Base-by-base conservation (phyloP, 92 coral and sea anemone species). In the Ricordea florida region DNA sequence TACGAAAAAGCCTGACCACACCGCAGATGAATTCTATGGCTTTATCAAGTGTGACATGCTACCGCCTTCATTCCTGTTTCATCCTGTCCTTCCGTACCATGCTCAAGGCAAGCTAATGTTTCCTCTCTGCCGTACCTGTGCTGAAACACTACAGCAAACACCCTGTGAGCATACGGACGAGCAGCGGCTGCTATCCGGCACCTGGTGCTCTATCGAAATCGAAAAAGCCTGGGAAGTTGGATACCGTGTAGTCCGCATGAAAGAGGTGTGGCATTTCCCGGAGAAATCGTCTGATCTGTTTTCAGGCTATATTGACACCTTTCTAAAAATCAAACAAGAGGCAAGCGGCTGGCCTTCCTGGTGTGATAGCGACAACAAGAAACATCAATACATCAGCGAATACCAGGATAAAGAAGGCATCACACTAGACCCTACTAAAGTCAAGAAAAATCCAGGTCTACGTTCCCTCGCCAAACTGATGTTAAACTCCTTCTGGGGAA, bases 381-480 rank as follows among this genome's bases (percentile, higher is more conserved):
- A 48, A 13, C 37, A 43, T 13, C 37, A 5, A 2, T 14, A 40
- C 10, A 20, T 64, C 17, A 20, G 25, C 16, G 36, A 28, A 7
- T 64, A 18, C 20, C 5, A 41, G 5, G 18, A 22, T 11, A 14
- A 33, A 5, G 57, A 64, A 43, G 56, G 56, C 16, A 64, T 64
- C 29, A 25, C 1, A 1, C 0, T 64, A 17, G 55, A 43, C 20
- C 15, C 38, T 31, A 18, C 20, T 8, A n/a, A 34, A 9, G 16
- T 20, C 10, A 29, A 20, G 0, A 24, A 21, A 5, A 64, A 64
- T 21, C 72, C 55, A 2, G 72, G 72, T 2, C 35, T 26, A 23
- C 72, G 72, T 10, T 1, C 77, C 20, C 33, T 52, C 37, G 77
- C 77, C 50, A 69, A 69, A 6, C 15, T 43, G 13, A 69, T 69